Base-by-base conservation (phyloP, 2,888 invertebrate species). In the Andrena marginata region DNA sequence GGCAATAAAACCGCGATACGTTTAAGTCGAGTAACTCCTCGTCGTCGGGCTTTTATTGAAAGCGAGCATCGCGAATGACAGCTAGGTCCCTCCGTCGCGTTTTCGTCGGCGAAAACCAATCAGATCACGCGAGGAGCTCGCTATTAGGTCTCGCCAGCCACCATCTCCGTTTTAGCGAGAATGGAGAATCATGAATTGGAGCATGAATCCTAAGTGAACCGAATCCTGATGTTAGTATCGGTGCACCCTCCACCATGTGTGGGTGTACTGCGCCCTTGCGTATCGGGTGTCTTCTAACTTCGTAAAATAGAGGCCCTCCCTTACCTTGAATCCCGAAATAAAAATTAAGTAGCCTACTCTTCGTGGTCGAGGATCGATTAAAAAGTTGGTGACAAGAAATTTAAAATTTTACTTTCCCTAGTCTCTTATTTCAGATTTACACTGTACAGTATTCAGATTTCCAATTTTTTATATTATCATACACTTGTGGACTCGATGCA, bases 141-240 rank as follows among this genome's bases (percentile, higher is more conserved):
- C 49, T 60, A 60, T 74, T 65, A 60, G 29, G 10, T 4, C 29
- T 63, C n/a, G 10, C 7, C 42, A 48, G 8, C 23, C 67, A 51
- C 65, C 35, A 10, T 63, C 67, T 62, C 56, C 31, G 59, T 51
- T 51, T 42, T 20, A 49, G 20, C 51, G 67, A 51, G 20, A 60
- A 59, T 63, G 59, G 48, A 1, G 54, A 51, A 64, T 60, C 64
- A 77, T 77, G 80, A 82, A 87, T 79, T 85, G 77, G 78, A 75
- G 77, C 85, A 85, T 85, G 79, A 82, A 82, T 86, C 56, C 68
- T 72, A 81, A 85, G 62, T 51, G 84, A 80, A 80, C 54, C 54
- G 60, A 67, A 67, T 64, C 54, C 35, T 49, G 35, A 64, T 82
- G 68, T 70, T 51, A n/a, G 70, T 67, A 79, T 84, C 79, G 79